Percentiles rank a stretch among this genome's conserved stretches.
These are phyloP conservation scores for Calidris pugnax DNA, from an alignment of 2,113 vertebrate species.

Conservation along the genomic window DNA sequence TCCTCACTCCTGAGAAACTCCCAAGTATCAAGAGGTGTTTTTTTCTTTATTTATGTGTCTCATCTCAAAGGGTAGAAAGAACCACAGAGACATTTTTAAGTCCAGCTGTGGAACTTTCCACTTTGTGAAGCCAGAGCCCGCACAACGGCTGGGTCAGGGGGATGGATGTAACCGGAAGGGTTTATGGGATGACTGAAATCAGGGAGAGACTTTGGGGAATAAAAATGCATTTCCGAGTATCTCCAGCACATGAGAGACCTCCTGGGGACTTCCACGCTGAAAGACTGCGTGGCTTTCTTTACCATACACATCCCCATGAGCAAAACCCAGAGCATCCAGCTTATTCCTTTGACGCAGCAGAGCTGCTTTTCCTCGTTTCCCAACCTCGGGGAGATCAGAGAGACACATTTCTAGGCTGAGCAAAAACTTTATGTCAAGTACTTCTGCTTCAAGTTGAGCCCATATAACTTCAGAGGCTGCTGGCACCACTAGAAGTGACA, in stretches of 20 bases:
- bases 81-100: background rate
- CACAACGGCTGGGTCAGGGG: rapidly evolving
- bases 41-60: background rate
- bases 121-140: background rate
- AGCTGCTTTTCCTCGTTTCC: background rate
- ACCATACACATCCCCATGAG: background rate
- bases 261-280: background rate
- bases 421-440: background rate
- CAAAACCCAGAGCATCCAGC: background rate
- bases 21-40: rapidly evolving
- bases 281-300: background rate
- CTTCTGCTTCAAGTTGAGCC: background rate
- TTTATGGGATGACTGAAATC: background rate
- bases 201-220: background rate
- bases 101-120: background rate
- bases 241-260: background rate
- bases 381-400: background rate
- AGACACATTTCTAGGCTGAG: background rate
- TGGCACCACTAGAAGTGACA: background rate
- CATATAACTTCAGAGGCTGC: background rate
- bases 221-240: background rate
- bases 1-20: background rate
- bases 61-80: background rate
- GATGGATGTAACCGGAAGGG: no score
- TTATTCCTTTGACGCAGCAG: background rate